Evolutionary conservation across 2,113 vertebrate species (phyloP).

Genomic region (Promerops cafer): DNA sequence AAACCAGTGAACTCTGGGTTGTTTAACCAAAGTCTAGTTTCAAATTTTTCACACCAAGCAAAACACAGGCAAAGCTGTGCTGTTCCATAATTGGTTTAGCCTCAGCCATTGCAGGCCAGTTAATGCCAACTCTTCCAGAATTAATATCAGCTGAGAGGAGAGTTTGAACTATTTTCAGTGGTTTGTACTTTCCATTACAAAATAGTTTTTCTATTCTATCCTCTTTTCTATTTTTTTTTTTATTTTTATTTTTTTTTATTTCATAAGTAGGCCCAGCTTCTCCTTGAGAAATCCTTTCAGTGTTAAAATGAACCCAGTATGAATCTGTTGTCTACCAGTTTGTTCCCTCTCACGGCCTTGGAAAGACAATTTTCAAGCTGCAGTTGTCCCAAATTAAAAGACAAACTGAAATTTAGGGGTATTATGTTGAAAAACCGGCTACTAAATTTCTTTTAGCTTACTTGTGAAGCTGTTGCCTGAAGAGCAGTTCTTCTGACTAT

Average conservation of each 20-base stretch:
- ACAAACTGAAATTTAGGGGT: background rate
- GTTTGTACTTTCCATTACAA: background rate
- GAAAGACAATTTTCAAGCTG: background rate
- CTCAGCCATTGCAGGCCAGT: background rate
- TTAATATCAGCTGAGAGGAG: background rate
- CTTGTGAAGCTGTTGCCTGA: background rate
- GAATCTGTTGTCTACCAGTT: background rate
- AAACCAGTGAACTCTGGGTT: background rate
- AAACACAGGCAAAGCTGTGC: background rate
- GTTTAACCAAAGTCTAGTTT: background rate
- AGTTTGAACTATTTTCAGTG: background rate
- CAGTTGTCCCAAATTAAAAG: background rate
- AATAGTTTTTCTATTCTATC: background rate
- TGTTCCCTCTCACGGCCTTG: background rate
- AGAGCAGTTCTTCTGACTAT: background rate
- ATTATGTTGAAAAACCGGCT: background rate
- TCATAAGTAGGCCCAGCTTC: background rate
- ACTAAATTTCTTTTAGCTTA: background rate
- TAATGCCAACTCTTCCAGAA: background rate
- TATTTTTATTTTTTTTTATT: background rate
- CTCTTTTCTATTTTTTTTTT: background rate
- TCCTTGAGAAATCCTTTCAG: background rate
- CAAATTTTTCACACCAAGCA: background rate
- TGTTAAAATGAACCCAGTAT: background rate
- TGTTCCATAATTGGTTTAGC: background rate